Evolutionary conservation across 2,888 invertebrate species (phyloP).

Genomic region (Parnassius glacialis): DNA sequence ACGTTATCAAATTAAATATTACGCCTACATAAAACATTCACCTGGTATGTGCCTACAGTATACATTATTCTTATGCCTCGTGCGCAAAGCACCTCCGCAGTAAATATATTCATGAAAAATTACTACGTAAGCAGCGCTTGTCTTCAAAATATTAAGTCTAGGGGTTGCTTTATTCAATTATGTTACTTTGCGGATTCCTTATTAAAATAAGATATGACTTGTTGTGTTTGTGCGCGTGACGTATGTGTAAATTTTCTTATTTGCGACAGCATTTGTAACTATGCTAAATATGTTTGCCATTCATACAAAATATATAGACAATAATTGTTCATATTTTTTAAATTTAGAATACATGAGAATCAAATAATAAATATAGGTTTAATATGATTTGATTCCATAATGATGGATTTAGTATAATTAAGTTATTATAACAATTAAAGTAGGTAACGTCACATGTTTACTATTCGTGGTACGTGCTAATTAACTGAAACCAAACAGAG

Average conservation of each 20-base stretch:
- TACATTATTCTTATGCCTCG: slow-evolving; percentile 22
- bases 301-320: no score
- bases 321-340: no score
- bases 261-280: not conserved
- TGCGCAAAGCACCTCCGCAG: slow-evolving; percentile 14
- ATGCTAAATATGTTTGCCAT: not conserved
- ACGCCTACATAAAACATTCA: slow-evolving; percentile 19
- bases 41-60: slow-evolving; percentile 17
- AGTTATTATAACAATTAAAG: no score
- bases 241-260: slow-evolving; percentile 22
- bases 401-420: no score
- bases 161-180: slow-evolving; percentile 22
- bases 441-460: no score
- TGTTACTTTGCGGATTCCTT: slow-evolving; percentile 20
- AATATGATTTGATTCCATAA: no score
- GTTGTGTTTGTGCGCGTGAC: not conserved
- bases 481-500: no score
- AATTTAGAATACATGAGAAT: no score
- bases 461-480: no score
- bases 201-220: slow-evolving; percentile 15
- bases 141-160: slow-evolving; percentile 23
- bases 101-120: slow-evolving; percentile 27
- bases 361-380: no score
- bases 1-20: slow-evolving; percentile 23
- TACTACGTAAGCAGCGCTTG: slow-evolving; percentile 17